Evolutionary conservation across 1,140 invertebrate species (phyloP), one percentile per base, ranked within the genome.

Genomic region (Mactra quadrangularis): DNA sequence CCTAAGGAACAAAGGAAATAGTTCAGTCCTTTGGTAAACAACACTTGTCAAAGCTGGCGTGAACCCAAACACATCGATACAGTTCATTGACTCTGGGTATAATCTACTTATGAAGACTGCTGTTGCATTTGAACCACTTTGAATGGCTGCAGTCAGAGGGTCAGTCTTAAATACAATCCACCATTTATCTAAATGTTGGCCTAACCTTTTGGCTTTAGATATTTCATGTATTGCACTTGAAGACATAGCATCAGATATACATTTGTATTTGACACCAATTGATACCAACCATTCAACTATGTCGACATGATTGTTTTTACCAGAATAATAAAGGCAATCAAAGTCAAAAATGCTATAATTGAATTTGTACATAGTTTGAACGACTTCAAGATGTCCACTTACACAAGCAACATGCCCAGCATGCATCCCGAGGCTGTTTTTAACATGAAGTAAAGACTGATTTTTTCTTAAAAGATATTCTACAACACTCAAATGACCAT

Each of bases 351-450:
- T 3, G 53, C 35, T 72, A 0, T 25, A 13, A 38, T 72, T 15
- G 13, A 55, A 13, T 11, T 22, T 35, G 6, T n/a, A 22, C n/a
- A 72, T 31, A 1, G 1, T 2, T 27, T 72, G 35, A 11, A 72
- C 13, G 9, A 72, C 27, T 3, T 57, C 9, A 2, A 72, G 13
- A 38, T 38, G 22, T 6, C 70, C 70, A 57, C 19, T 55, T 52
- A 55, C 70, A 72, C 70, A 72, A 15, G 70, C 70, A 38, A 72
- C 35, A n/a, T 55, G 31, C 29, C 70, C 53, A 35, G 70, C 29
- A 57, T 38, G 3, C 17, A 55, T 29, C 1, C 70, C 70, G 4
- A 57, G 13, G 38, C 45, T 15, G 55, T 55, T 72, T 38, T 41
- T 72, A n/a, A 25, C 31, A 72, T 55, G 33, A 38, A 57, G 3